These are phyloP conservation scores for Embidobia sp. DNA, from an alignment of 2,888 invertebrate species.

Conservation along the genomic window DNA sequence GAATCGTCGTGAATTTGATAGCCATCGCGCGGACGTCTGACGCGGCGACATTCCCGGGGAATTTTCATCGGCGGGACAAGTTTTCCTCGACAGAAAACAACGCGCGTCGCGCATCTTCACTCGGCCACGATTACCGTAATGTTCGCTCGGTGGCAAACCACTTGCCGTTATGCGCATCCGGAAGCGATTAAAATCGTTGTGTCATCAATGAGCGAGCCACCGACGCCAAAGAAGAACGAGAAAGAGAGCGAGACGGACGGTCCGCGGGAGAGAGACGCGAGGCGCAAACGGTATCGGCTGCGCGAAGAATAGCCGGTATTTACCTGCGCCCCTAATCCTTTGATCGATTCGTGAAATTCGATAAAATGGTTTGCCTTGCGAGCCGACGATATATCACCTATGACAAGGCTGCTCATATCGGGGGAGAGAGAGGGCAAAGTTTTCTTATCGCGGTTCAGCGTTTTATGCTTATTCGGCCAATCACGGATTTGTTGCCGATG, in stretches of 20 bases:
- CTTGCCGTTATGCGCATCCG: slow-evolving; percentile 56
- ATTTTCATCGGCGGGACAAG: slow-evolving; percentile 51
- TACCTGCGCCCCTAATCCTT: slow-evolving; percentile 43
- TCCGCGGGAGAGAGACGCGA: background rate
- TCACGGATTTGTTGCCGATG: too few species aligned
- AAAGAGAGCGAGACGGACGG: slow-evolving; percentile 3
- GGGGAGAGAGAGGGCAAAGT: too few species aligned
- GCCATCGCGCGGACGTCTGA: slow-evolving; percentile 31
- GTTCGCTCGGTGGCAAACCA: slow-evolving; percentile 54
- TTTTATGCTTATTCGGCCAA: too few species aligned
- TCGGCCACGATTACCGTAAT: slow-evolving; percentile 52
- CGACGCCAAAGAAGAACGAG: slow-evolving; percentile 13
- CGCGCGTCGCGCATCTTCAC: slow-evolving; percentile 8
- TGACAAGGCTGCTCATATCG: background rate
- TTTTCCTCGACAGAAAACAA: slow-evolving; percentile 45
- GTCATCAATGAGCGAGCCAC: slow-evolving; percentile 54
- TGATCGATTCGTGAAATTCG: slow-evolving; percentile 45
- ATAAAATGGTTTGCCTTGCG: slow-evolving; percentile 34
- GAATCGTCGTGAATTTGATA: slow-evolving; percentile 50
- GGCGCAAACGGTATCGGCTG: background rate
- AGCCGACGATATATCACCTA: background rate
- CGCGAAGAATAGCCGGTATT: slow-evolving; percentile 32
- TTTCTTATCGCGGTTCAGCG: background rate
- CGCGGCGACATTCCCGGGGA: slow-evolving; percentile 42
- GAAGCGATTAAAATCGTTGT: slow-evolving; percentile 59